Base-by-base conservation (phyloP, 2,797 vertebrate genomes). In the Carapus acus region DNA sequence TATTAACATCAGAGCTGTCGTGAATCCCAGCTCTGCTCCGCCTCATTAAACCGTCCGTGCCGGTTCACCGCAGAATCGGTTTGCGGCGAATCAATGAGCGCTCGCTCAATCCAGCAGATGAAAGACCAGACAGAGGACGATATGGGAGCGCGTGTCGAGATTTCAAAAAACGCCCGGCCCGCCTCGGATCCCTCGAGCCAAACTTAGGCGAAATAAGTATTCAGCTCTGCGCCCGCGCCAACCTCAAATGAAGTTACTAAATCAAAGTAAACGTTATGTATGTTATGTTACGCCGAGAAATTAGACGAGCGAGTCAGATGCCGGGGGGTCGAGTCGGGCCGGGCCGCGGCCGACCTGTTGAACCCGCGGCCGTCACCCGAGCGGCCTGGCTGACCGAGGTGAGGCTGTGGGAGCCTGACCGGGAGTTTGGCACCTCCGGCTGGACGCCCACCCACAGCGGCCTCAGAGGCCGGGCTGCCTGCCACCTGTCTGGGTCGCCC, bases 351-450 rank as follows among this genome's bases (percentile, higher is more conserved):
- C 11, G 76, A 82, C 81, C 76, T 66, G 44, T 20, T 84, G 82
- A 84, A 82, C 81, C 67, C 44, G 0, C 48, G 2, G n/a, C 38
- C 5, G 39, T 34, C 62, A 75, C 80, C 79, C 71, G 41, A 43
- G 65, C 61, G 21, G 36, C 47, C 58, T 51, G 62, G 58, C 77
- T 61, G 72, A 64, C 62, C 13, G 51, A 75, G 76, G 77, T 68
- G 78, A 81, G 65, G 76, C 68, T 77, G 81, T 83, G 78, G 71
- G 80, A 81, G 80, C 54, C 60, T 29, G 62, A 68, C 69, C 67
- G 70, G 55, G 67, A 79, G 77, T 86, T 85, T 83, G 72, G 78
- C 88, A 85, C 88, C 85, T 87, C 78, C 53, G 53, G 77, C 67
- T 69, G 70, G 66, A 74, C 53, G 44, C 68, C 73, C 81, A 77